A percentile compares a stretch with the other conserved stretches of the same genome.
phyloP scores from a whole-genome alignment of 2,113 vertebrate genomes.

The Hippolais icterina region DNA sequence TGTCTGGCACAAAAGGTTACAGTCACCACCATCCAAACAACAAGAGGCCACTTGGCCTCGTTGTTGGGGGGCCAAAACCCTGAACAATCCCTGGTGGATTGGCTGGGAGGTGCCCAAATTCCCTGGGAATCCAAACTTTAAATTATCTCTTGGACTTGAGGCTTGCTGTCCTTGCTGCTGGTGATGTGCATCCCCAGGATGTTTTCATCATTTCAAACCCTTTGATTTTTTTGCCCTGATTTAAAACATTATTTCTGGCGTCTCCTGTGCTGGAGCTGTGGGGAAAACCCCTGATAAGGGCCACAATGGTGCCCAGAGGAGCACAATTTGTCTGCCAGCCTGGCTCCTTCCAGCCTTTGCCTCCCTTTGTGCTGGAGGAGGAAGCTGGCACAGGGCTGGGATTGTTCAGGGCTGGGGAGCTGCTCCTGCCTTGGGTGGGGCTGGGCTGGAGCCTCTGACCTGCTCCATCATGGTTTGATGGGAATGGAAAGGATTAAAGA shows the following conservation, averaged over 20 bases:
- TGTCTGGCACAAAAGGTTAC: not conserved
- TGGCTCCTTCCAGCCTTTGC: not conserved
- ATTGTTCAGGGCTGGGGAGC: not conserved
- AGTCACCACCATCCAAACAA: not conserved
- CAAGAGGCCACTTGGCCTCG: not conserved
- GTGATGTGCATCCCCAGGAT: not conserved
- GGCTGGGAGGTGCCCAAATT: not conserved
- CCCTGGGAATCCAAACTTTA: not conserved
- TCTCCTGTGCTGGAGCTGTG: not conserved
- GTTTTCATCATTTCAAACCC: not conserved
- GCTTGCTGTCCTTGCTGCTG: not conserved
- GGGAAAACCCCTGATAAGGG: not conserved
- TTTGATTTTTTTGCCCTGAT: not conserved
- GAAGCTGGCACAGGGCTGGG: not conserved
- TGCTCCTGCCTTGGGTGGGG: not conserved
- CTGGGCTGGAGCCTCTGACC: not conserved
- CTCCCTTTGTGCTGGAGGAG: slow-evolving; percentile 8
- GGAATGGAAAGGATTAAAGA: not conserved
- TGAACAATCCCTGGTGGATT: not conserved
- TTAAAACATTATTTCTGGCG: not conserved
- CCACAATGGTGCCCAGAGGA: not conserved
- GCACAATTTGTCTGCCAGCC: not conserved
- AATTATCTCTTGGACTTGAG: too few species aligned
- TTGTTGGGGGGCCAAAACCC: not conserved
- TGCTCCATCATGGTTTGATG: not conserved